phyloP scores from a whole-genome alignment of 2,113 vertebrate genomes.

The Garra rufa region DNA sequence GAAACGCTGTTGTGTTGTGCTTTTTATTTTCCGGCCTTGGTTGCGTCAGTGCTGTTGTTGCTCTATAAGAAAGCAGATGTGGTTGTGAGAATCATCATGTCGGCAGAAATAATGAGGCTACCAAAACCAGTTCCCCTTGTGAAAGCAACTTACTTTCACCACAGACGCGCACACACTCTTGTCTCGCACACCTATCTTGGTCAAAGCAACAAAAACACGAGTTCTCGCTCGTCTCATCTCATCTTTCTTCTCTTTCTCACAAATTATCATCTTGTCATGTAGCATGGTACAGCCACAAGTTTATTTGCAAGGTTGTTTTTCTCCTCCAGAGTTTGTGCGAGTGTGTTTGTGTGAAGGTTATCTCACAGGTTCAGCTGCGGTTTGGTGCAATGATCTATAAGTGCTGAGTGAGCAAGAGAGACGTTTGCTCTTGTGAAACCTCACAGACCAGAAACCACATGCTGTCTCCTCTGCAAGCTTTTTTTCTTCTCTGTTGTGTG shows the following conservation, averaged over 20 bases:
- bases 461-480: slow-evolving; percentile 67
- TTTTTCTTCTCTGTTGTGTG: slow-evolving; percentile 26
- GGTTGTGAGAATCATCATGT: slow-evolving; percentile 59
- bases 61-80: slow-evolving; percentile 56
- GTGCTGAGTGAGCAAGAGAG: slow-evolving; percentile 76
- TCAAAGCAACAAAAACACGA: slow-evolving; percentile 1
- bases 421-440: slow-evolving; percentile 72
- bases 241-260: slow-evolving; percentile 24
- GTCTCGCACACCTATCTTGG: background rate
- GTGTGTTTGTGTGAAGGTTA: slow-evolving; percentile 57
- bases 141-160: slow-evolving; percentile 41
- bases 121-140: slow-evolving; percentile 57
- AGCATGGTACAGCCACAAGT: slow-evolving; percentile 45
- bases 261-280: slow-evolving; percentile 23
- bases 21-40: background rate
- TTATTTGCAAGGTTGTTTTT: slow-evolving; percentile 58
- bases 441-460: slow-evolving; percentile 79
- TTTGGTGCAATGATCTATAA: slow-evolving; percentile 71
- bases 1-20: background rate
- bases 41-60: slow-evolving; percentile 22
- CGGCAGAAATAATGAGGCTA: slow-evolving; percentile 62
- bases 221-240: background rate
- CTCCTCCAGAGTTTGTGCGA: slow-evolving; percentile 28
- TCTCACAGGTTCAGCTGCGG: slow-evolving; percentile 72
- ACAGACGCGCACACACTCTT: slow-evolving; percentile 25